Percentiles rank a stretch among this genome's conserved stretches.
Conservation (phyloP, 2,113 vertebrate species). For the Saguinus midas region DNA sequence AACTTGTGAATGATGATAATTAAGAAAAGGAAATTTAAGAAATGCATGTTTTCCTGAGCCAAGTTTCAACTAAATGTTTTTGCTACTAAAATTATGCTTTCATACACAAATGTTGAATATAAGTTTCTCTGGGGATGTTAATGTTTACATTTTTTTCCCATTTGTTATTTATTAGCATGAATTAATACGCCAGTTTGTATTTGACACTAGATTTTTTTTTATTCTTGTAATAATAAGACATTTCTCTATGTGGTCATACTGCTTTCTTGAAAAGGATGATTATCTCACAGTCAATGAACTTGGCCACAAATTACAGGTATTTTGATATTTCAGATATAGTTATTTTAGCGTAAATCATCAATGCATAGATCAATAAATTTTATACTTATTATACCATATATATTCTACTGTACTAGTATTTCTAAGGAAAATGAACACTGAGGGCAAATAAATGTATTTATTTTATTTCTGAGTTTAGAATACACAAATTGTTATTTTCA, state of each 20-base stretch:
- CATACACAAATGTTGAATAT: neutral
- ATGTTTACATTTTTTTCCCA: neutral
- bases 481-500: neutral
- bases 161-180: neutral
- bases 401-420: neutral
- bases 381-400: neutral
- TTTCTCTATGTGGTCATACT: neutral
- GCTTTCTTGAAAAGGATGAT: neutral
- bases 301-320: neutral
- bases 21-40: constrained; percentile 26
- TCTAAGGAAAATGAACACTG: neutral
- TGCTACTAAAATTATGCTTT: constrained; percentile 17
- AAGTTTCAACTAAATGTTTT: constrained; percentile 23
- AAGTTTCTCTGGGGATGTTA: neutral
- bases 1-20: neutral
- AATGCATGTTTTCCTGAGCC: neutral
- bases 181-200: neutral
- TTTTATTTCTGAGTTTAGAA: constrained; percentile 22
- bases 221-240: neutral
- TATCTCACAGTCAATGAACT: neutral
- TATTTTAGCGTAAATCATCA: neutral
- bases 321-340: neutral
- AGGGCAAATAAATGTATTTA: neutral
- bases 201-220: neutral
- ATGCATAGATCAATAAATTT: neutral